Evolutionary conservation across 2,113 vertebrate species (phyloP).

Genomic region (Thermophis baileyi): DNA sequence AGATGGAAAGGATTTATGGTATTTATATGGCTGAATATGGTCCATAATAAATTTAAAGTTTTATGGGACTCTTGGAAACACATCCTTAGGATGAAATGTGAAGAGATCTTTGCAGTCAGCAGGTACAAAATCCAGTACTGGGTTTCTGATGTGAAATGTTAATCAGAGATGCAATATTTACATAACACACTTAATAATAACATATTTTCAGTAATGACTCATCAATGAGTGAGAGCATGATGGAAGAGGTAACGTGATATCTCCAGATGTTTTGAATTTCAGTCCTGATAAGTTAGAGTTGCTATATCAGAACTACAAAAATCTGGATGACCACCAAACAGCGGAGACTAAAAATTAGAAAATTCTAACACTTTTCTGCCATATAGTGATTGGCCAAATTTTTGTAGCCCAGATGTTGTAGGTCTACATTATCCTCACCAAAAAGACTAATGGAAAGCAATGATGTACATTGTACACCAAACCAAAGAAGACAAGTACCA

Average conservation of each 20-base stretch:
- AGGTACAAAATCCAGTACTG: not conserved
- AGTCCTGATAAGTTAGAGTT: not conserved
- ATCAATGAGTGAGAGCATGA: not conserved
- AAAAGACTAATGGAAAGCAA: not conserved
- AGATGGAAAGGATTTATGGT: not conserved
- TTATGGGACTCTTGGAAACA: not conserved
- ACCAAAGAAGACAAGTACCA: not conserved
- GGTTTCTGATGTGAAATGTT: not conserved
- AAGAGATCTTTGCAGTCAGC: not conserved
- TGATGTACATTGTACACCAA: not conserved
- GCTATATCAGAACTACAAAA: not conserved
- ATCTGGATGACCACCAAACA: not conserved
- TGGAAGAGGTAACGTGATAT: not conserved
- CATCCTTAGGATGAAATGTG: not conserved
- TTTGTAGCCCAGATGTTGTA: not conserved
- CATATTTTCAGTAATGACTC: not conserved
- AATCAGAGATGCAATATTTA: not conserved
- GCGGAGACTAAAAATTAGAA: not conserved
- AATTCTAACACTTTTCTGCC: not conserved
- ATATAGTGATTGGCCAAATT: not conserved
- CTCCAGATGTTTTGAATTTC: not conserved
- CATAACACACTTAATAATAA: not conserved
- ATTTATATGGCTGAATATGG: not conserved
- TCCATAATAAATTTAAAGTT: not conserved
- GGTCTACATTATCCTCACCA: not conserved